A percentile compares a stretch with the other conserved stretches of the same genome.
These are phyloP conservation scores for Euborellia annulipes DNA, from an alignment of 1,140 invertebrate genomes.

Conservation along the genomic window DNA sequence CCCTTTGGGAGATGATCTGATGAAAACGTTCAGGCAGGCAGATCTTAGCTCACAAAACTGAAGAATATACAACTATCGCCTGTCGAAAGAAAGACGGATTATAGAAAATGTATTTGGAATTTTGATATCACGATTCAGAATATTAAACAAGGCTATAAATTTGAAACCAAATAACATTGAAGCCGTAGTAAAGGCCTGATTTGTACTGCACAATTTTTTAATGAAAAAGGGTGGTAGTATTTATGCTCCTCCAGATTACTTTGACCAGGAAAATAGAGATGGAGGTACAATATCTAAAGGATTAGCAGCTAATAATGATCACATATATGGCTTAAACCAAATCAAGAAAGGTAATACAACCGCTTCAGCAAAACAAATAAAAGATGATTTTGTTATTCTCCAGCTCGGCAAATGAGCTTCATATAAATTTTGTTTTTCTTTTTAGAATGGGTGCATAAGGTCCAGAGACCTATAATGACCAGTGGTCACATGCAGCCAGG, in stretches of 20 bases:
- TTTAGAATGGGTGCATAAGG: no score
- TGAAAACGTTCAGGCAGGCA: constrained; percentile 21
- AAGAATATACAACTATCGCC: constrained; percentile 30
- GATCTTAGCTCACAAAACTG: constrained; percentile 8
- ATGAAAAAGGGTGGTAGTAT: constrained; percentile 1
- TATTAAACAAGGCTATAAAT: constrained; percentile 11
- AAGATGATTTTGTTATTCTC: constrained; percentile 14
- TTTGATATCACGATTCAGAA: constrained; percentile 17
- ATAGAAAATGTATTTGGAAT: constrained; percentile 31
- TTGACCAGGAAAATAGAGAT: constrained; percentile 17
- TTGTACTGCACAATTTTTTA: constrained; percentile 11
- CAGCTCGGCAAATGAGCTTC: no score
- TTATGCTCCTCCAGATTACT: constrained; percentile 16
- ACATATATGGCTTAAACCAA: constrained; percentile 12
- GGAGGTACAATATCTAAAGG: constrained; percentile 13
- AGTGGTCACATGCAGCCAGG: no score
- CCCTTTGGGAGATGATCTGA: constrained; percentile 19
- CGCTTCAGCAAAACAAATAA: constrained; percentile 13
- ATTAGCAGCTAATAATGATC: constrained; percentile 3
- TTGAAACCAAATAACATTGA: constrained; percentile 12
- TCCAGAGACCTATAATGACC: no score
- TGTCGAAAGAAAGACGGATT: constrained; percentile 23
- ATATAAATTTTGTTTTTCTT: no score
- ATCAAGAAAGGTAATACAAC: constrained; percentile 12
- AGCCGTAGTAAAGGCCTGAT: constrained; percentile 10